Conservation (phyloP, 2,888 invertebrate species). For the Pandemis heparana region DNA sequence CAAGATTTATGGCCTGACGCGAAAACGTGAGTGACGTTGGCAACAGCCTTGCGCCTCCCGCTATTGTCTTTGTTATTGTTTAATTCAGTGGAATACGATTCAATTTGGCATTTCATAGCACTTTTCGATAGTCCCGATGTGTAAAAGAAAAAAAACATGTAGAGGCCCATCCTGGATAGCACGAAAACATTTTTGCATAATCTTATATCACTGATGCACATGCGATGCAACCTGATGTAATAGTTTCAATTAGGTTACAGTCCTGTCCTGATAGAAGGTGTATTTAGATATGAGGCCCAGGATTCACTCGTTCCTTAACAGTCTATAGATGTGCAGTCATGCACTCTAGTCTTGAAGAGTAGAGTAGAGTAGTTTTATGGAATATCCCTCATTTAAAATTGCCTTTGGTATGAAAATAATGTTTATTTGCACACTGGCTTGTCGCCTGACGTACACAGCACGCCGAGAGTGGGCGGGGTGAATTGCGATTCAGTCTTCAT, state of each 20-base stretch:
- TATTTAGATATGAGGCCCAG: too few species aligned
- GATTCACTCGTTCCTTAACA: too few species aligned
- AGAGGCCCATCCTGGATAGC: too few species aligned
- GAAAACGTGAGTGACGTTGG: constrained; percentile 56
- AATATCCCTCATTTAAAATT: neutral
- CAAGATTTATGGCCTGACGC: constrained; percentile 56
- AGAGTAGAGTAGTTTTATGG: too few species aligned
- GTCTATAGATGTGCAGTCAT: too few species aligned
- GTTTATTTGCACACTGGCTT: constrained; percentile 1
- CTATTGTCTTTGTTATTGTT: constrained; percentile 17
- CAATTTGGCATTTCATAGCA: constrained; percentile 6
- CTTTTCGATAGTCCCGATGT: neutral
- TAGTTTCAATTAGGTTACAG: too few species aligned
- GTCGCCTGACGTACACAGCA: constrained; percentile 1
- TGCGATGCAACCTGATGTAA: too few species aligned
- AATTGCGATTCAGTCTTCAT: constrained; percentile 27
- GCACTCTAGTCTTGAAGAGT: too few species aligned
- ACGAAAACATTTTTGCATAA: too few species aligned
- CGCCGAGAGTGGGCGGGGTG: constrained; percentile 22
- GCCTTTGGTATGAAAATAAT: neutral
- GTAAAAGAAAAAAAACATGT: neutral
- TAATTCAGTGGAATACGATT: constrained; percentile 5
- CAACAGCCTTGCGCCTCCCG: constrained; percentile 50
- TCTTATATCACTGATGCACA: too few species aligned
- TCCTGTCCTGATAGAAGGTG: too few species aligned